Evolutionary conservation across 2,113 vertebrate genomes (phyloP).

Genomic region (Hydropotes inermis): DNA sequence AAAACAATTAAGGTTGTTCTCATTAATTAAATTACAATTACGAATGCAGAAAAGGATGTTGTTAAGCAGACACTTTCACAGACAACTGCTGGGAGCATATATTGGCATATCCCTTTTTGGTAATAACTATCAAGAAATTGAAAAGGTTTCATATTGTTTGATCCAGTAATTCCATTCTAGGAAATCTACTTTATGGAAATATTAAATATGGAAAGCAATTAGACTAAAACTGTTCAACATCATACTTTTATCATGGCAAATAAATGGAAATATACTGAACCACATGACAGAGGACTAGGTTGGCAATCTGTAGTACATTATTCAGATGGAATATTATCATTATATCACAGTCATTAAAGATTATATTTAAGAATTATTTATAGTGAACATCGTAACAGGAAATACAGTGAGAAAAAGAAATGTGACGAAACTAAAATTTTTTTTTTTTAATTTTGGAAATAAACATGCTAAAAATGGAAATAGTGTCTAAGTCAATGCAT

Average conservation of each 20-base stretch:
- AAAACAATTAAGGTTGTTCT: background rate
- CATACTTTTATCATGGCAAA: background rate
- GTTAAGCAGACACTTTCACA: background rate
- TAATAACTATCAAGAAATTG: background rate
- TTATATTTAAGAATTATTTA: background rate
- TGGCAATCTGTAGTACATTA: background rate
- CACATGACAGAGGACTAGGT: background rate
- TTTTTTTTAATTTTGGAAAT: background rate
- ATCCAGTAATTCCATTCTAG: background rate
- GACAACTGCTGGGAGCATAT: background rate
- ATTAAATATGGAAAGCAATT: background rate
- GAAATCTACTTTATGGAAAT: background rate
- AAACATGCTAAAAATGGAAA: background rate
- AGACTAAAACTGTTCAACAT: background rate
- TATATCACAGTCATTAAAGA: background rate
- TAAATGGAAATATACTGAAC: background rate
- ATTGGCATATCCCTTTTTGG: background rate
- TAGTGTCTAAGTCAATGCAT: background rate
- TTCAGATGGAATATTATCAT: background rate
- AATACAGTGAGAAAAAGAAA: background rate
- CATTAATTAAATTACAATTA: constrained; percentile 14
- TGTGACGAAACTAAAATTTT: background rate
- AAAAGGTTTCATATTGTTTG: constrained; percentile 26
- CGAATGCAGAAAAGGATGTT: background rate
- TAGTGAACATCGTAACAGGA: background rate